Conservation (phyloP, 2,797 vertebrate genomes). For the Rhincodon typus region DNA sequence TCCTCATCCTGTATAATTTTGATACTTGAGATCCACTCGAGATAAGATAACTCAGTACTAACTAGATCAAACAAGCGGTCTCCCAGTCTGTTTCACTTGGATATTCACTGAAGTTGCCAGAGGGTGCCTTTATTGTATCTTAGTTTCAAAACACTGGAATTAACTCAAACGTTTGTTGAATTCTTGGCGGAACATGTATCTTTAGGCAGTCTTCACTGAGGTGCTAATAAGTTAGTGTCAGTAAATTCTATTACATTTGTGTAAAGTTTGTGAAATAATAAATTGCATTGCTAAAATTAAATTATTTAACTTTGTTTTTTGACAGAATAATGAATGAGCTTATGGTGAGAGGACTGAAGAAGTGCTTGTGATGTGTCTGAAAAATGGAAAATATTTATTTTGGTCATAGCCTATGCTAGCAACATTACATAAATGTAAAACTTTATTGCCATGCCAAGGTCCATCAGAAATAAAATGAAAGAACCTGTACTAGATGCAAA, state of each 20-base stretch:
- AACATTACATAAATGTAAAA: neutral
- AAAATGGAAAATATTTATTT: neutral
- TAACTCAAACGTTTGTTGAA: neutral
- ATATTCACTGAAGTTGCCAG: neutral
- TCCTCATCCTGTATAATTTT: neutral
- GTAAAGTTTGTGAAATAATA: neutral
- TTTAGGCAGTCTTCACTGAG: neutral
- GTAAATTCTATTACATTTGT: neutral
- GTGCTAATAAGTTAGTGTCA: neutral
- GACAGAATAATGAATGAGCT: neutral
- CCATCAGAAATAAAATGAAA: neutral
- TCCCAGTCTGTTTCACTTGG: neutral
- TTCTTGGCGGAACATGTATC: neutral
- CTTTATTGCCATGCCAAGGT: neutral
- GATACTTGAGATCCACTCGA: neutral
- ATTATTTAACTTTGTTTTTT: neutral
- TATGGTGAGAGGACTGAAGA: neutral
- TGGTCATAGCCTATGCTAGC: neutral
- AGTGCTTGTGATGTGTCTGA: neutral
- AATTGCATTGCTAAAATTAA: neutral
- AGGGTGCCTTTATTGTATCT: neutral
- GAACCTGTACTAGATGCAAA: neutral
- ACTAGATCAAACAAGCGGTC: neutral
- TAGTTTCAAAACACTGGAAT: neutral
- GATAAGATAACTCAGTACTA: neutral